These are phyloP conservation scores for Psilopogon haemacephalus DNA, from an alignment of 2,113 vertebrate genomes.

Conservation along the genomic window DNA sequence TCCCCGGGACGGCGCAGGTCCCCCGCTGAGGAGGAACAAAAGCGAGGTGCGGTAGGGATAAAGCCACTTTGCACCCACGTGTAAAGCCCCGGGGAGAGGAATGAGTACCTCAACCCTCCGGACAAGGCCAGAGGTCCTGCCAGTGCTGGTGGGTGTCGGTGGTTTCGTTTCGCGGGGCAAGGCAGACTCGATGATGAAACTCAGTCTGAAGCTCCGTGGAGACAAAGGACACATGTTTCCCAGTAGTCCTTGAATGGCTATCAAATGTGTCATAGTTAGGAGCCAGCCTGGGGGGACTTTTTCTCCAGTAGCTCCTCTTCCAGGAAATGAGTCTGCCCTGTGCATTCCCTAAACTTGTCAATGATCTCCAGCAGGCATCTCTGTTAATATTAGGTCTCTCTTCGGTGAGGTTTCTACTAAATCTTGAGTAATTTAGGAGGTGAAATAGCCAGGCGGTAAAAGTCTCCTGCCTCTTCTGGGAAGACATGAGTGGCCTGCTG, in stretches of 20 bases:
- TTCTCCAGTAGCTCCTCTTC: constrained; percentile 26
- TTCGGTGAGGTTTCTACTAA: background rate
- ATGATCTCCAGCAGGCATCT: background rate
- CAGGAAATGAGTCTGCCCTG: constrained; percentile 32
- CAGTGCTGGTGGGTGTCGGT: background rate
- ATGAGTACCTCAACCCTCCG: background rate
- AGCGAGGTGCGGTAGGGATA: background rate
- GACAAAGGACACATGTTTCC: constrained; percentile 34
- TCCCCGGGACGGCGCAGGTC: background rate
- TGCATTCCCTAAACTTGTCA: background rate
- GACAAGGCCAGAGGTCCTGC: background rate
- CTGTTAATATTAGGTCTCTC: background rate
- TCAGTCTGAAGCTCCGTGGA: constrained; percentile 2
- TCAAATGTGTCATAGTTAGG: constrained; percentile 66
- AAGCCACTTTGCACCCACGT: background rate
- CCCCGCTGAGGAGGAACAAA: background rate
- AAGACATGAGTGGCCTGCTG: rapidly evolving
- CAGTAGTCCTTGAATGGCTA: constrained; percentile 56
- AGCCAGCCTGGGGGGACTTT: constrained; percentile 39
- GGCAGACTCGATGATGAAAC: constrained; percentile 53
- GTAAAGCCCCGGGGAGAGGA: rapidly evolving
- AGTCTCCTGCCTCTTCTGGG: background rate
- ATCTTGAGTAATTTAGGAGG: constrained; percentile 4
- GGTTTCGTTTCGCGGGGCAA: background rate
- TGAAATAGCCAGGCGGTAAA: background rate